Base-by-base conservation (phyloP, 2,797 vertebrate species). In the Pangasius djambal region DNA sequence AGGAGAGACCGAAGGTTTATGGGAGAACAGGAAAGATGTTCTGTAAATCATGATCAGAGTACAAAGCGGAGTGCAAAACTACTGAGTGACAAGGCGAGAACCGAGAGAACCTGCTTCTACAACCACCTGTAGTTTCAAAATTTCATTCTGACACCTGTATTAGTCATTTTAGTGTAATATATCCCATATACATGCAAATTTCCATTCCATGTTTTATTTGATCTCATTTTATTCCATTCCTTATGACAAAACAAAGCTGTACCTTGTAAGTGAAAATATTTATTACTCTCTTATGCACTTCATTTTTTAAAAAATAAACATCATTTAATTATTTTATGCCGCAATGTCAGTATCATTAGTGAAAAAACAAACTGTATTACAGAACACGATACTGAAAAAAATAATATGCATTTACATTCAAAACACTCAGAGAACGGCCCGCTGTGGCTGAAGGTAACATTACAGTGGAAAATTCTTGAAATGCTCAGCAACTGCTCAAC, bases 401-500 rank as follows among this genome's bases (percentile, higher is more conserved):
- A 77, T 13, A 22, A 16, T n/a, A 31, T 22, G 48, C 15, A 31
- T 61, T 37, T 61, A 31, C 18, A 34, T 12, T 34, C 1, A 61
- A 37, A 18, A 10, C 77, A 3, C 5, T 34, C 1, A 79, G 50
- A 82, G 9, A 15, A 31, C 28, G 6, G 3, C 28, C n/a, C 2
- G 48, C 50, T 10, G 77, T 22, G 52, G 8, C 52, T 10, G 77
- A 78, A 18, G 9, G n/a, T 16, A 82, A 82, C 65, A 9, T 31
- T 7, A 22, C 15, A 34, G 28, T 25, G 28, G n/a, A 63, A 74
- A 63, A 61, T 18, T 61, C 9, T 13, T 40, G 22, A 89, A 65
- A 65, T 9, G 90, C 88, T 59, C 91, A 88, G n/a, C 91, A 84
- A 88, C 92, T 92, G 25, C 16, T 75, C 50, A 88, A 88, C 87